These are phyloP conservation scores for Junonia oenone DNA, from an alignment of 2,888 invertebrate species.

Conservation along the genomic window DNA sequence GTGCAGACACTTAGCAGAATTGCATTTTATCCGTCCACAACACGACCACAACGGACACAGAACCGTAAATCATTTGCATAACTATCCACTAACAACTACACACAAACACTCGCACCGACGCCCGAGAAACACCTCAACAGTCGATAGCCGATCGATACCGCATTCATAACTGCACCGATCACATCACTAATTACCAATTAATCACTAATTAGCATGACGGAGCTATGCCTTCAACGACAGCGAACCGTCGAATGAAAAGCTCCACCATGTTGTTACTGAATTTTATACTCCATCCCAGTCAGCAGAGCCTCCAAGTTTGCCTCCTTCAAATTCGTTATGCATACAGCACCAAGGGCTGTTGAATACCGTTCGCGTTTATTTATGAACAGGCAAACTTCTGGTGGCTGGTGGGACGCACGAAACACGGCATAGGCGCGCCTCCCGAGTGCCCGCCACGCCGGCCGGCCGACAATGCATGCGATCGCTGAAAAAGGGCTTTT, in stretches of 20 bases:
- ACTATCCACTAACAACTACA: constrained; percentile 30
- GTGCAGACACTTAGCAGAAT: constrained; percentile 44
- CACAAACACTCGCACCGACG: neutral
- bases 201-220: constrained; percentile 63
- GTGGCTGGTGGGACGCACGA: constrained; percentile 69
- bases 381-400: constrained; percentile 81
- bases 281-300: constrained; percentile 79
- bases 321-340: constrained; percentile 81
- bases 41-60: constrained; percentile 34
- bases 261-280: constrained; percentile 79
- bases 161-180: neutral
- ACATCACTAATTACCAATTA: constrained; percentile 24
- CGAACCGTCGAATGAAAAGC: constrained; percentile 77
- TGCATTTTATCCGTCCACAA: constrained; percentile 43
- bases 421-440: constrained; percentile 71
- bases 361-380: constrained; percentile 81
- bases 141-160: neutral
- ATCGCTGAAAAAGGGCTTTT: constrained; percentile 84
- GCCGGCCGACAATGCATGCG: constrained; percentile 69
- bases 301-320: constrained; percentile 80
- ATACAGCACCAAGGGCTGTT: constrained; percentile 82
- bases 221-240: constrained; percentile 76
- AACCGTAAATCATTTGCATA: constrained; percentile 48
- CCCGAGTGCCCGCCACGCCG: constrained; percentile 46
- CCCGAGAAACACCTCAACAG: neutral